phyloP scores from a whole-genome alignment of 2,113 vertebrate genomes.

The Eulemur rufifrons region DNA sequence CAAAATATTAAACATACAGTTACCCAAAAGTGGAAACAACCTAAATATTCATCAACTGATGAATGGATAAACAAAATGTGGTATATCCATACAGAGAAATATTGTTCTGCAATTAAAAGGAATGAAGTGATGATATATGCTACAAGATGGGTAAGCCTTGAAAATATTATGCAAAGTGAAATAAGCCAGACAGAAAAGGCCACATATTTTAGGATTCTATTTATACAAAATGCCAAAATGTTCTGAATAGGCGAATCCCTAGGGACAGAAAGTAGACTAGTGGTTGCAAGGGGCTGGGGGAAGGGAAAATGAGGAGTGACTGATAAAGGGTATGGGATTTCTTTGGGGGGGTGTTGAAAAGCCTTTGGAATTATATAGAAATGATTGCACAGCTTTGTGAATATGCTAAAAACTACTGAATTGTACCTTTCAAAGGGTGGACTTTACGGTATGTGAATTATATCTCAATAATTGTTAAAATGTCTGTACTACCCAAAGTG shows the following conservation, averaged over 20 bases:
- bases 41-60: neutral
- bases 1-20: conserved; percentile 12
- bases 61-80: neutral
- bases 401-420: neutral
- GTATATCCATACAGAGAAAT: neutral
- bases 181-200: neutral
- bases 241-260: neutral
- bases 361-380: neutral
- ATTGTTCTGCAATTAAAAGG: neutral
- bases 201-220: neutral
- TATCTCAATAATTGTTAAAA: neutral
- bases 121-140: neutral
- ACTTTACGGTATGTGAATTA: neutral
- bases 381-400: neutral
- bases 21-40: neutral
- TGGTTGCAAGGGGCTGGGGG: neutral
- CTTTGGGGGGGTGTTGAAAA: neutral
- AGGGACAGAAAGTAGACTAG: neutral
- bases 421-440: neutral
- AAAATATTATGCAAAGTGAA: neutral
- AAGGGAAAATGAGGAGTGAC: neutral
- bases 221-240: neutral
- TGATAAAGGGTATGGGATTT: neutral
- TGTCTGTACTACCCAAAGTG: no score
- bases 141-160: neutral